Percentiles rank a stretch among this genome's conserved stretches.
These are phyloP conservation scores for Antigone vipio DNA, from an alignment of 2,113 vertebrate genomes.

Conservation along the genomic window DNA sequence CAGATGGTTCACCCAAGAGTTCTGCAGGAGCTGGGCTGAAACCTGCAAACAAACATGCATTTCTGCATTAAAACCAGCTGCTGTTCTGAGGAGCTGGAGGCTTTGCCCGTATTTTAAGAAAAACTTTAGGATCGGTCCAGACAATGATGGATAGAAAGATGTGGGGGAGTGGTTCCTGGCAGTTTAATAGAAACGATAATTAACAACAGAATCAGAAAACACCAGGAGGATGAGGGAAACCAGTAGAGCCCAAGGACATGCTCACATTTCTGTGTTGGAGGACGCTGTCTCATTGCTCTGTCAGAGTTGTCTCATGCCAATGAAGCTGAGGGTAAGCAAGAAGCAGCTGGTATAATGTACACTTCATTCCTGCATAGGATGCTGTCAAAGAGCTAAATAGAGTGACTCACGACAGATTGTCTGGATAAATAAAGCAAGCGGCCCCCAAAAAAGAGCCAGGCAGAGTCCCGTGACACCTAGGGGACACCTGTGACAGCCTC, in stretches of 20 bases:
- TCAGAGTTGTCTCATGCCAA: neutral
- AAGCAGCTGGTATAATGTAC: neutral
- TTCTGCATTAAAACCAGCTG: constrained; percentile 33
- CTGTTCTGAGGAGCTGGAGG: neutral
- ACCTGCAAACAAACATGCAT: neutral
- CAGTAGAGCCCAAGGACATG: neutral
- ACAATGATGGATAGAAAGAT: neutral
- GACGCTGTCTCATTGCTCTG: neutral
- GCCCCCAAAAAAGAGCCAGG: neutral
- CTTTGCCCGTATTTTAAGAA: neutral
- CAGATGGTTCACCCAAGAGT: neutral
- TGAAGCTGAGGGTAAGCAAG: neutral
- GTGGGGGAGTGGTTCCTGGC: neutral
- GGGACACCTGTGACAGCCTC: neutral
- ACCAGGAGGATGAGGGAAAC: neutral
- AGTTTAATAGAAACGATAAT: constrained; percentile 26
- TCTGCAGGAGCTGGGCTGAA: constrained; percentile 7
- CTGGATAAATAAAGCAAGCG: neutral
- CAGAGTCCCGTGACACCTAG: neutral
- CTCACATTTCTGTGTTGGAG: neutral
- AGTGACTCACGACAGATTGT: neutral
- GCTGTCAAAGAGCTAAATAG: neutral
- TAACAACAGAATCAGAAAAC: constrained; percentile 1
- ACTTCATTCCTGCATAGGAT: neutral
- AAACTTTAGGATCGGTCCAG: neutral